Base-by-base conservation (phyloP, 2,888 invertebrate species). In the Phyllotreta cruciferae region DNA sequence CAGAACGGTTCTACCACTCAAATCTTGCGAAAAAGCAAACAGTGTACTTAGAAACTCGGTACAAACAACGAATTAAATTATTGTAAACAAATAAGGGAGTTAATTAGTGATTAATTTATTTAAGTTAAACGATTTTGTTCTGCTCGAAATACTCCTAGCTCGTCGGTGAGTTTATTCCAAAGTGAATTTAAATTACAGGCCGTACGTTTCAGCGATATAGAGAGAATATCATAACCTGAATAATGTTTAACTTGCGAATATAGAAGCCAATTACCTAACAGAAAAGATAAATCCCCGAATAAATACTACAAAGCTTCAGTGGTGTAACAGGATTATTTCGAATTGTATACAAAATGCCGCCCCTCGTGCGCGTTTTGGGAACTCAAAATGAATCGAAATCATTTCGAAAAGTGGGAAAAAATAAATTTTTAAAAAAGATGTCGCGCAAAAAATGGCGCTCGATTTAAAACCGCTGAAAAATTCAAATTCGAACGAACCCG, bases 51-150 rank as follows among this genome's bases (percentile, higher is more conserved):
- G 24, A 24, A 24, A 24, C 24, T 24, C 24, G 4, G 44, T 44
- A 44, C 14, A 10, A 44, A 44, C 8, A 47, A 14, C 35, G 24
- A 47, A 47, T 47, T 47, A 47, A 47, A 34, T 35, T 49, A 49
- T 49, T 34, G 35, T 49, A 49, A 35, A 49, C 34, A 47, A 34
- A 47, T 14, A 14, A 8, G 47, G 1, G 49, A 49, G 49, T 35
- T 49, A 49, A 49, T 52, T 37, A 52, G 13, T 11, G 13, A 52
- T 52, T 37, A 52, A 52, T 52, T 52, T 52, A 52, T 52, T 52
- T 37, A 37, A 52, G 13, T 52, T 52, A 52, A 52, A 52, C 13
- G 52, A 52, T 38, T 52, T 52, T 52, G 34, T 52, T 52, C 52
- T 38, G 52, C 37, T 52, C 13, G 52, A 11, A 52, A 52, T 52